Evolutionary conservation across 2,113 vertebrate species (phyloP).

Genomic region (Gavia stellata): DNA sequence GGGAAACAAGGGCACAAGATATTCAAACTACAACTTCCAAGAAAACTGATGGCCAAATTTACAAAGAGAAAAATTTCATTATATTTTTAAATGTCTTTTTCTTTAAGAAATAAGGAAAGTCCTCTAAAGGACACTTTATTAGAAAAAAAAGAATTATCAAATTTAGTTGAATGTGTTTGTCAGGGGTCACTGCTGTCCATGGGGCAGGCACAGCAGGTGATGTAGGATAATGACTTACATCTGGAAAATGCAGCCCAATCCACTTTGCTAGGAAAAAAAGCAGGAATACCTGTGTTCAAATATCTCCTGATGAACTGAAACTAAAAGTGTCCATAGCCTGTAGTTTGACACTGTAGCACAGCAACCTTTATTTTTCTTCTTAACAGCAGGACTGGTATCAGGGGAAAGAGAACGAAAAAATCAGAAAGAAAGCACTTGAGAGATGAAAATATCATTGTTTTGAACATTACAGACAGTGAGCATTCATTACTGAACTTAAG

Average conservation of each 20-base stretch:
- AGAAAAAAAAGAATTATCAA: background rate
- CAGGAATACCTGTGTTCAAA: background rate
- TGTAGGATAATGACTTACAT: rapidly evolving
- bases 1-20: background rate
- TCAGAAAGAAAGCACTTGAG: background rate
- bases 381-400: background rate
- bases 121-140: background rate
- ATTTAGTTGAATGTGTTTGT: background rate
- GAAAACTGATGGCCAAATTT: background rate
- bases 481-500: background rate
- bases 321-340: background rate
- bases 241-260: background rate
- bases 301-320: background rate
- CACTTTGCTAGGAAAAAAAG: background rate
- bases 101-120: background rate
- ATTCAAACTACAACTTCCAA: background rate
- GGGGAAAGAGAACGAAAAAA: background rate
- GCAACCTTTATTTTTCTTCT: background rate
- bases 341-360: background rate
- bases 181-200: background rate
- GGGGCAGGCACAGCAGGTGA: background rate
- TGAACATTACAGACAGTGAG: background rate
- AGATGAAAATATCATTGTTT: background rate
- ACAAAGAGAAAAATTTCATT: background rate
- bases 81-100: background rate